A percentile compares a stretch with the other conserved stretches of the same genome.
Evolutionary conservation across 2,888 invertebrate species (phyloP).

Genomic region (Hyalella azteca): DNA sequence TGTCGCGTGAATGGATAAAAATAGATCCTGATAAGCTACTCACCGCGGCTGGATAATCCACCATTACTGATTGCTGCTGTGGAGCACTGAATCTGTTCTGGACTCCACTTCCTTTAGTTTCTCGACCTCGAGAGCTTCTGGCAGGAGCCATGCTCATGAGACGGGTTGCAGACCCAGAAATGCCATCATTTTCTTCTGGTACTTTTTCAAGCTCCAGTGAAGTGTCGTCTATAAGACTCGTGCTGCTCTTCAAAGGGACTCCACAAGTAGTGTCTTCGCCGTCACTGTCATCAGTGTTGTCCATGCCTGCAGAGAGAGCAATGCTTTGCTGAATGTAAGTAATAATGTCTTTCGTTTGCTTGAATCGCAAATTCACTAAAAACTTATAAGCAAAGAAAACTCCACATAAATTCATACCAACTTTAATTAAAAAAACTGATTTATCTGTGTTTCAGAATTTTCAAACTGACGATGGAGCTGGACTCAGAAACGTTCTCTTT

Average conservation of each 20-base stretch:
- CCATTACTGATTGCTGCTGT: background rate
- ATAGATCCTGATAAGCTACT: too few relatives aligned
- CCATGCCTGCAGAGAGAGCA: background rate
- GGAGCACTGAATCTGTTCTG: background rate
- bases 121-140: background rate
- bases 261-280: slow-evolving; percentile 7
- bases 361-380: too few relatives aligned
- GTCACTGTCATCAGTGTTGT: slow-evolving; percentile 26
- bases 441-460: too few relatives aligned
- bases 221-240: slow-evolving; percentile 15
- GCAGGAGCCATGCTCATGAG: background rate
- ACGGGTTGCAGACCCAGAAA: background rate
- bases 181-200: background rate
- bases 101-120: background rate
- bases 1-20: too few relatives aligned
- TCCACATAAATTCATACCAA: too few relatives aligned
- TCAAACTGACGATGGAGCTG: too few relatives aligned
- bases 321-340: too few relatives aligned
- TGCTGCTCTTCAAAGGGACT: slow-evolving; percentile 16
- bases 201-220: slow-evolving; percentile 19
- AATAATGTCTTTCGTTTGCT: too few relatives aligned
- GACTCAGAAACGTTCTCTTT: too few relatives aligned
- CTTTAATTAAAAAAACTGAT: too few relatives aligned
- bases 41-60: slow-evolving; percentile 1
- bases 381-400: too few relatives aligned